A percentile compares a stretch with the other conserved stretches of the same genome.
These are phyloP conservation scores for Agriopis leucophaearia DNA, from an alignment of 2,888 invertebrate species.

Conservation along the genomic window DNA sequence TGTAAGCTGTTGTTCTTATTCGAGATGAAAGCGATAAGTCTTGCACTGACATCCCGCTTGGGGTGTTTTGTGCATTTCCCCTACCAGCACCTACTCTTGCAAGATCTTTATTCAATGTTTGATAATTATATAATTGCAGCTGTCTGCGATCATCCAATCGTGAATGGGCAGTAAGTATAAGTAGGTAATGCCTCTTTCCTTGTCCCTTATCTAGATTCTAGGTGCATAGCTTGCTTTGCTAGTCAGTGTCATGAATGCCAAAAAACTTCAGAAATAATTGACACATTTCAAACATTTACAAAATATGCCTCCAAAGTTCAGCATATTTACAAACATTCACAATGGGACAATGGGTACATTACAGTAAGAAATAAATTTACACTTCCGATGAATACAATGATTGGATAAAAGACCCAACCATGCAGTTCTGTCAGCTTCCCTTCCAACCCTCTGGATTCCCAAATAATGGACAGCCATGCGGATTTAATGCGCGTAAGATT, in stretches of 20 bases:
- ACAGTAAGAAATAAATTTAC: conserved; percentile 6
- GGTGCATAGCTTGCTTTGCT: too few relatives aligned
- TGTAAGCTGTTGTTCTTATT: too few relatives aligned
- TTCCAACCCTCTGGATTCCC: conserved; percentile 35
- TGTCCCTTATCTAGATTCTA: too few relatives aligned
- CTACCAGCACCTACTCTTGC: too few relatives aligned
- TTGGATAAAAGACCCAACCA: conserved; percentile 46
- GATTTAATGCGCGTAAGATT: conserved; percentile 45
- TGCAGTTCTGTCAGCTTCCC: conserved; percentile 63
- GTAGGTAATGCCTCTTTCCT: background rate
- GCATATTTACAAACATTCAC: background rate
- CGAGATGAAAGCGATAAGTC: too few relatives aligned
- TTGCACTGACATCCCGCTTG: too few relatives aligned
- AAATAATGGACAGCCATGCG: conserved; percentile 39
- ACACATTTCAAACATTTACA: conserved; percentile 20
- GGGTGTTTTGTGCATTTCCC: too few relatives aligned
- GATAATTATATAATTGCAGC: too few relatives aligned
- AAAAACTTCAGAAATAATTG: conserved; percentile 14
- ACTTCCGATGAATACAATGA: conserved; percentile 33
- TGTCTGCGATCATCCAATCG: too few relatives aligned
- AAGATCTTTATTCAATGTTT: background rate
- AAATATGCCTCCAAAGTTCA: conserved; percentile 4
- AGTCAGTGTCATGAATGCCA: conserved; percentile 1
- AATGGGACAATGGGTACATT: conserved; percentile 21
- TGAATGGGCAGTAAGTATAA: background rate